Base-by-base conservation (phyloP, 2,113 vertebrate genomes). In the Pungitius pungitius region DNA sequence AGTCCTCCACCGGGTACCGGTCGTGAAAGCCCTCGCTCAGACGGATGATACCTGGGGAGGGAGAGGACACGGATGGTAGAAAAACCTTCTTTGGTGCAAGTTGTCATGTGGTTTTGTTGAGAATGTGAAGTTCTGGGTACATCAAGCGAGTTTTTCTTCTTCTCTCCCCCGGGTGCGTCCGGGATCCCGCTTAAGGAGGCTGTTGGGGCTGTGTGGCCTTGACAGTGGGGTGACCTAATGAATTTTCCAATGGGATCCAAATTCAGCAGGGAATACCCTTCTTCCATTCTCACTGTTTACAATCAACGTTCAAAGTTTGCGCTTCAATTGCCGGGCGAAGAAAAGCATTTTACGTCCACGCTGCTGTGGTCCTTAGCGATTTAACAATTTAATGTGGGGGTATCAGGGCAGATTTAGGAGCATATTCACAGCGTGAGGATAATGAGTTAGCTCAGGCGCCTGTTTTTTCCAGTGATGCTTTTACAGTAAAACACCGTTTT, bases 1-100 rank as follows among this genome's bases (percentile, higher is more conserved):
- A 99, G 89, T 99, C 95, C 47, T 99, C 96, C 80, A 99, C 94
- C 0, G 96, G 97, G 88, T 96, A 98, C 43, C 95, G 95, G 47
- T 95, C 94, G 0, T 95, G 94, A 54, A 97, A 96, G 2, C 96
- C 95, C 0, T 98, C 96, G 54, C 95, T 93, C 64, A 95, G 92
- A 33, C 94, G 95, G 77, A 97, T 95, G 58, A 98, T 97, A 12
- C 97, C 97, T 98, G 73, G 17, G 24, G 40, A 58, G 57, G 24
- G 10, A 22, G 33, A 77, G 56, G 75, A 73, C 1, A 11, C 2
- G 33, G 20, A 37, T 24, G 2, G 3, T 58, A 13, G 9, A 57
- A 33, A 17, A 3, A 52, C 15, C 14, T 47, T 0, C 5, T 52
- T 1, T 15, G 15, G 6, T 33, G 7, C n/a, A 42, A 49, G 15